Conservation (phyloP, 2,113 vertebrate genomes). For the Ibidorhyncha struthersii region DNA sequence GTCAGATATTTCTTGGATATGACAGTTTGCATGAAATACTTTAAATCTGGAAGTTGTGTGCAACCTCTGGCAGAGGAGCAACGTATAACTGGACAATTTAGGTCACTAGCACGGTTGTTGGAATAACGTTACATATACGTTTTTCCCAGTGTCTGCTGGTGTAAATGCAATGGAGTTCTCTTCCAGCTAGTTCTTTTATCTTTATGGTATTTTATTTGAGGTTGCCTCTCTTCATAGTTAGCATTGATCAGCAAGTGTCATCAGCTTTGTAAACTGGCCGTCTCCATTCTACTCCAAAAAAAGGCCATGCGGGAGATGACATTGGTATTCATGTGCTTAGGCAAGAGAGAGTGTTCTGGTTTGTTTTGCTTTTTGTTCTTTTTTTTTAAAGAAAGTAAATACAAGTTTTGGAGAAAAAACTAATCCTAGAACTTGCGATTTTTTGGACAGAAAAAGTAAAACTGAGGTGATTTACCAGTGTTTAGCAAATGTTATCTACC, state of each 20-base stretch:
- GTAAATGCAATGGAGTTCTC: background rate
- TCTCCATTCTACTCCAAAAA: background rate
- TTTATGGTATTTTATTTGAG: background rate
- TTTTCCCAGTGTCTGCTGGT: background rate
- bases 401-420: background rate
- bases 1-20: background rate
- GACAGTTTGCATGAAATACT: background rate
- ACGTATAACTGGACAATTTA: background rate
- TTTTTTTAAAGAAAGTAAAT: background rate
- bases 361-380: background rate
- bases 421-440: fast-evolving
- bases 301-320: background rate
- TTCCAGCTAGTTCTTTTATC: background rate
- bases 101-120: background rate
- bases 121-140: background rate
- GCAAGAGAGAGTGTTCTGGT: background rate
- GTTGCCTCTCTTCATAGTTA: background rate
- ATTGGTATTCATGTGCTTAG: background rate
- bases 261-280: background rate
- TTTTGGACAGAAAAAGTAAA: background rate
- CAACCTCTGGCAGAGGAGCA: background rate
- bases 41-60: background rate
- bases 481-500: background rate
- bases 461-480: background rate
- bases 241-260: background rate